Percentiles rank a stretch among this genome's conserved stretches.
Conservation (phyloP, 2,888 invertebrate genomes). For the Cremastinae sp. region DNA sequence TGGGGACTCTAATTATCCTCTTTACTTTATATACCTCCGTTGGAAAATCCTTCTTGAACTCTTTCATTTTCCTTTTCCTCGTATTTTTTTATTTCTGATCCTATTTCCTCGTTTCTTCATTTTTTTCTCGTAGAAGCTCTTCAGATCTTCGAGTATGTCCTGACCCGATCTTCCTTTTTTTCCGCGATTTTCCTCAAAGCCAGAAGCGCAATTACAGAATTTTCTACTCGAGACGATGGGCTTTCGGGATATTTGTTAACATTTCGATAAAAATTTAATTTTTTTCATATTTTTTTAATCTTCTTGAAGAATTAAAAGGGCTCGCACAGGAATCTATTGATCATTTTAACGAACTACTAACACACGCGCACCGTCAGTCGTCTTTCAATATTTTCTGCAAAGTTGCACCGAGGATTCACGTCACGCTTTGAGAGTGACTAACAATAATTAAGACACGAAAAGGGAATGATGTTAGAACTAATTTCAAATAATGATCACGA, state of each 20-base stretch:
- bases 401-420: constrained; percentile 35
- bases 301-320: not conserved
- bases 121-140: constrained; percentile 32
- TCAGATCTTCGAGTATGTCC: constrained; percentile 16
- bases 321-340: not conserved
- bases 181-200: constrained; percentile 23
- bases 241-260: constrained; percentile 38
- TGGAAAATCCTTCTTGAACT: constrained; percentile 1
- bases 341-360: constrained; percentile 17
- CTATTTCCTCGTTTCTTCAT: constrained; percentile 22
- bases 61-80: constrained; percentile 9
- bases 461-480: not conserved
- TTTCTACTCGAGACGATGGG: constrained; percentile 48
- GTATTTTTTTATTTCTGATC: constrained; percentile 35
- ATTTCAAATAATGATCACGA: not conserved
- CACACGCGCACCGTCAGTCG: constrained; percentile 38
- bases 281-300: constrained; percentile 20
- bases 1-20: constrained; percentile 55
- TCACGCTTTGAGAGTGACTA: constrained; percentile 52
- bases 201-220: constrained; percentile 48
- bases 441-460: constrained; percentile 22
- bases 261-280: constrained; percentile 24
- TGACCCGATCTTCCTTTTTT: constrained; percentile 37
- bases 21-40: constrained; percentile 30
- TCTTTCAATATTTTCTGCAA: constrained; percentile 15